These are phyloP conservation scores for Archegozetes longisetosus DNA, from an alignment of 1,140 invertebrate genomes.

Conservation along the genomic window DNA sequence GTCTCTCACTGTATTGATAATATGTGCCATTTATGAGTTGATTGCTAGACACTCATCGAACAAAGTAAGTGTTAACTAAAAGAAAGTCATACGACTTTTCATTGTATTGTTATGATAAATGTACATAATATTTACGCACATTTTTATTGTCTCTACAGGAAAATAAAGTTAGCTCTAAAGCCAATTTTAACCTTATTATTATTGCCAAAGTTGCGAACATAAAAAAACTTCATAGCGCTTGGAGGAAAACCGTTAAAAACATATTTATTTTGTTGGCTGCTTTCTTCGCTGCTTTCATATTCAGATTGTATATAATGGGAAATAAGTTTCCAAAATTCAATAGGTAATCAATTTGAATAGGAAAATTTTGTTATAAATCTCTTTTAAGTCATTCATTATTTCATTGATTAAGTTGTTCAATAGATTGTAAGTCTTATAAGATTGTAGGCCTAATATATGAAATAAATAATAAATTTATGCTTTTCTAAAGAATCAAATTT, in stretches of 20 bases:
- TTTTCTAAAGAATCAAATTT: no score
- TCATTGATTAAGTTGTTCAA: not conserved
- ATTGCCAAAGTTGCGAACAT: not conserved
- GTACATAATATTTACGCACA: not conserved
- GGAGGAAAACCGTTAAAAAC: not conserved
- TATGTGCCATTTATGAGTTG: conserved; percentile 65
- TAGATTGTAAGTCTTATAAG: not conserved
- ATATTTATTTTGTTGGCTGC: not conserved
- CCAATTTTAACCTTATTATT: not conserved
- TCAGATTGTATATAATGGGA: not conserved
- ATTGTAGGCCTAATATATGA: no score
- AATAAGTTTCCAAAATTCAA: not conserved
- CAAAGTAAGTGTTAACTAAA: not conserved
- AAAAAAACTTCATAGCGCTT: not conserved
- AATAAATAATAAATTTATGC: no score
- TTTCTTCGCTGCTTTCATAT: not conserved
- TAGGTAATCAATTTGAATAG: not conserved
- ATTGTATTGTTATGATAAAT: not conserved
- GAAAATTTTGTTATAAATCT: not conserved
- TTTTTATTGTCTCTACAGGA: not conserved
- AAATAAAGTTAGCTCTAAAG: not conserved
- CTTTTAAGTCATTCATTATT: not conserved
- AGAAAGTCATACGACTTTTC: not conserved
- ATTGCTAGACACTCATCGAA: not conserved
- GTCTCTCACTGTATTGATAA: conserved; percentile 71